Evolutionary conservation across 2,888 invertebrate species (phyloP).

Genomic region (Trisateles emortualis): DNA sequence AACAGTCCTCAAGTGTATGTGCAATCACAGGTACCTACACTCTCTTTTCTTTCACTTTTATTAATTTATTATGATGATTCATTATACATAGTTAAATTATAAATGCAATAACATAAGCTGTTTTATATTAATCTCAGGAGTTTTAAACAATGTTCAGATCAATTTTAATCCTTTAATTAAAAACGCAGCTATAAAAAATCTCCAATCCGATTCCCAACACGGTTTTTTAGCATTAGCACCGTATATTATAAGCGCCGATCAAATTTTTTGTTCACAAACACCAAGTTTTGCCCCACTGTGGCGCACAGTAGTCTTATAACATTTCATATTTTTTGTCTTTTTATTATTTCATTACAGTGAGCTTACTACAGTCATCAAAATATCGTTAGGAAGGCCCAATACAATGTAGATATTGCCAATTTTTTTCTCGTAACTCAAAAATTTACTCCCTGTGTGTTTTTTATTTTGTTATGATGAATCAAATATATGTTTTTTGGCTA

Average conservation of each 20-base stretch:
- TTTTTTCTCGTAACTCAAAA: slow-evolving; percentile 81
- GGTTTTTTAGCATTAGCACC: slow-evolving; percentile 32
- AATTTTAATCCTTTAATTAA: slow-evolving; percentile 1
- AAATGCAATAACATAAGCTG: slow-evolving; percentile 6
- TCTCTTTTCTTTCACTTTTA: no score
- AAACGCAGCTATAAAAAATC: slow-evolving; percentile 7
- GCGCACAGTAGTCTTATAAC: slow-evolving; percentile 61
- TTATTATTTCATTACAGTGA: slow-evolving; percentile 78
- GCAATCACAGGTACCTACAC: no score
- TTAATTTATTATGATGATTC: no score
- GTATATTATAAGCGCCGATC: slow-evolving; percentile 30
- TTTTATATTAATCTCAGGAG: background rate
- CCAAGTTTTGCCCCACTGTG: slow-evolving; percentile 44
- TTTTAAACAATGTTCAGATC: background rate
- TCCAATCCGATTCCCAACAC: slow-evolving; percentile 13
- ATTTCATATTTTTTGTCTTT: slow-evolving; percentile 60
- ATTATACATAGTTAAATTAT: no score
- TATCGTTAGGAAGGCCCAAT: slow-evolving; percentile 73
- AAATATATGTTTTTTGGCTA: slow-evolving; percentile 46
- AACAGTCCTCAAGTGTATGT: no score
- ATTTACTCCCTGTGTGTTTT: slow-evolving; percentile 56
- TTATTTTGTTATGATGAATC: slow-evolving; percentile 60
- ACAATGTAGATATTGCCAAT: slow-evolving; percentile 76
- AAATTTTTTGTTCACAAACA: slow-evolving; percentile 37
- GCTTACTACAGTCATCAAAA: slow-evolving; percentile 78